Evolutionary conservation across 1,140 invertebrate genomes (phyloP).

Genomic region (Teleogryllus occipitalis): DNA sequence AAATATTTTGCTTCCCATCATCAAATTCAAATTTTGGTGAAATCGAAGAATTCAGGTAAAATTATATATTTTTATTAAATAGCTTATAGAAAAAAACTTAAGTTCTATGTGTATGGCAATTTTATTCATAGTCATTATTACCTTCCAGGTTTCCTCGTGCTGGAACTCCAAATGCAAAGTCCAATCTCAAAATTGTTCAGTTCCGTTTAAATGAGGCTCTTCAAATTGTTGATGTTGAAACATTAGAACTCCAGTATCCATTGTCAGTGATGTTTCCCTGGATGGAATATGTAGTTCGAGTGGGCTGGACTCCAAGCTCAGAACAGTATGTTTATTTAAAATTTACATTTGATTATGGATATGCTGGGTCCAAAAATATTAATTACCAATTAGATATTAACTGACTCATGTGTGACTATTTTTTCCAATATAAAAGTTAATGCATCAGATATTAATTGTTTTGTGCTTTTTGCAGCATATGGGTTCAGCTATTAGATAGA

Average conservation of each 20-base stretch:
- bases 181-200: conserved; percentile 78
- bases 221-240: conserved; percentile 56
- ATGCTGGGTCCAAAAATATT: too few species aligned
- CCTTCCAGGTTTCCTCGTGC: conserved; percentile 74
- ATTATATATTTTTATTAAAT: not conserved
- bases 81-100: not conserved
- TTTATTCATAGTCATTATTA: conserved; percentile 18
- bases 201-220: conserved; percentile 61
- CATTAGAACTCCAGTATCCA: conserved; percentile 61
- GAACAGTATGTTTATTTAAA: conserved; percentile 57
- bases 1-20: conserved; percentile 81
- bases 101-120: conserved; percentile 24
- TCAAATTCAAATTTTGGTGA: conserved; percentile 65
- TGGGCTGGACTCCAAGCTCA: conserved; percentile 86
- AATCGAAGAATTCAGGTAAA: conserved; percentile 67
- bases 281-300: conserved; percentile 88
- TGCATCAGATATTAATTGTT: not conserved
- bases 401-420: too few species aligned
- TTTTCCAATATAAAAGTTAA: too few species aligned
- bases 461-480: conserved; percentile 61
- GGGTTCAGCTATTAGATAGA: conserved; percentile 79
- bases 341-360: too few species aligned
- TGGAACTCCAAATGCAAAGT: conserved; percentile 82
- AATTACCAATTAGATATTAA: too few species aligned
- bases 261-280: conserved; percentile 74